Base-by-base conservation (phyloP, 2,113 vertebrate genomes). In the Poecilia latipinna region DNA sequence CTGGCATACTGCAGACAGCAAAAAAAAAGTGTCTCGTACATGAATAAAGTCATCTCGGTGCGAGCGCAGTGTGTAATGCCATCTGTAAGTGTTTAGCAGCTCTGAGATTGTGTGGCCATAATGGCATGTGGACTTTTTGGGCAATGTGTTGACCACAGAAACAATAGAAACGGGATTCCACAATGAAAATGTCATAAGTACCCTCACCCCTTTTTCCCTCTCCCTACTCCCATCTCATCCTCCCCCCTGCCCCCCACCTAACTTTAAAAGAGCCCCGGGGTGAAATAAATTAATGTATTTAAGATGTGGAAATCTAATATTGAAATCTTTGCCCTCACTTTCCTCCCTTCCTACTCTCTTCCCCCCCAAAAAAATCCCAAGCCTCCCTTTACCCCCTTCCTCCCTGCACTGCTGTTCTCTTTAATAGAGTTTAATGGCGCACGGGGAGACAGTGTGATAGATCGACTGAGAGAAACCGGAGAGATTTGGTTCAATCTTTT, bases 221-320 rank as follows among this genome's bases (percentile, higher is more conserved):
- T 90, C 84, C 80, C 80, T 86, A 83, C 85, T 85, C 84, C 72
- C 74, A 75, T 62, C 83, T 64, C 79, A 88, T 87, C 87, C 89
- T 83, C 82, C 32, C 33, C 83, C 85, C 79, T 72, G 1, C 22
- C 22, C 82, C 86, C 79, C n/a, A n/a, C n/a, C 74, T 48, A 57
- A 77, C 82, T 89, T 89, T 88, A 82, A 93, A 85, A 82, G 85
- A 91, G 88, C 90, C 89, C 86, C 62, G 4, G 86, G 87, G 90
- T 86, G 81, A 87, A 88, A 94, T 93, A 90, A 92, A 95, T 95
- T 90, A 93, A 94, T 92, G 91, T 83, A 89, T 94, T 92, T 91
- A 93, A 94, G 91, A 95, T 94, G 93, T 94, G 90, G 93, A 94
- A 94, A 95, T 94, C 89, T 91, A 91, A 94, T 93, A 94, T 93